Evolutionary conservation across 1,140 invertebrate species (phyloP).

Genomic region (Brachionus angularis): DNA sequence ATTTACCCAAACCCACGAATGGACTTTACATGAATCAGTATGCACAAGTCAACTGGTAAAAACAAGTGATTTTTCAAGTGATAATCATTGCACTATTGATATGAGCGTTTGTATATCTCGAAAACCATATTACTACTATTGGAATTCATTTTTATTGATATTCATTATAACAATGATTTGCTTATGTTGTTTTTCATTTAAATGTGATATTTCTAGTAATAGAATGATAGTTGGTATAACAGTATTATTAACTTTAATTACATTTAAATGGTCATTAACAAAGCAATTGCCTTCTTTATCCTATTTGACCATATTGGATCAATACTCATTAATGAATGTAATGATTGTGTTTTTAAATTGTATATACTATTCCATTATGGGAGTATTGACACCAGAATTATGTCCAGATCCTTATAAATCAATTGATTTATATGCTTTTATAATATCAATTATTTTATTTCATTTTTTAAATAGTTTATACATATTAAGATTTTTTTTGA

Average conservation of each 20-base stretch:
- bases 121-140: slow-evolving; percentile 34
- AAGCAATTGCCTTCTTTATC: slow-evolving; percentile 17
- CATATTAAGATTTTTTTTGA: slow-evolving; percentile 25
- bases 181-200: slow-evolving; percentile 15
- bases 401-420: not conserved
- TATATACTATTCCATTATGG: slow-evolving; percentile 25
- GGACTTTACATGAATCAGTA: slow-evolving; percentile 6
- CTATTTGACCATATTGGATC: slow-evolving; percentile 29
- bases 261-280: slow-evolving; percentile 33
- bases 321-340: slow-evolving; percentile 17
- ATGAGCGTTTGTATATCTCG: slow-evolving; percentile 21
- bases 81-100: slow-evolving; percentile 4
- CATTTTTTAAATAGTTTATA: slow-evolving; percentile 30
- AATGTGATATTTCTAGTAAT: slow-evolving; percentile 6
- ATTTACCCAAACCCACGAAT: slow-evolving; percentile 34
- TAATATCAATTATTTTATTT: slow-evolving; percentile 12
- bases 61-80: slow-evolving; percentile 6
- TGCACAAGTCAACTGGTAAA: not conserved
- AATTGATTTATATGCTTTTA: slow-evolving; percentile 28
- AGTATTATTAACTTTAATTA: slow-evolving; percentile 18
- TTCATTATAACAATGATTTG: slow-evolving; percentile 32
- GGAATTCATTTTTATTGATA: slow-evolving; percentile 17
- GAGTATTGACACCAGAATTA: not conserved
- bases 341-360: slow-evolving; percentile 13
- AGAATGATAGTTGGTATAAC: slow-evolving; percentile 21